Evolutionary conservation across 35 echinoderm and acorn worm genomes (phyloP), one percentile per base, ranked within the genome.

Genomic region (Apostichopus parvimensis): DNA sequence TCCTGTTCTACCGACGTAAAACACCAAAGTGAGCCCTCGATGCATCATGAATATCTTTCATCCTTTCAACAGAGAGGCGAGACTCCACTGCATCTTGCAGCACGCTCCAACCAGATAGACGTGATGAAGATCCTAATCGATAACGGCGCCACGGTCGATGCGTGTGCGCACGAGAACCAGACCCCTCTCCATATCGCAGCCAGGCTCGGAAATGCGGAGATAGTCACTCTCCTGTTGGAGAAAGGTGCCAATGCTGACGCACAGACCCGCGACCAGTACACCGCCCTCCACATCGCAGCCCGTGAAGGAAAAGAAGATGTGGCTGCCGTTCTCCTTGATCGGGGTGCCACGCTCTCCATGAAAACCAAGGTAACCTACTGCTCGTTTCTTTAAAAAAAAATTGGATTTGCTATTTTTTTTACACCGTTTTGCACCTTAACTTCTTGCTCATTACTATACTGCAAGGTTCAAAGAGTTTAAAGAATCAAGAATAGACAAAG

Each of bases 51-150:
- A 45, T 45, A 45, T 45, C 2, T 45, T 22, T 7, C 6, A 6
- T 75, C n/a, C n/a, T 75, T 75, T 22, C n/a, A 1, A n/a, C 72
- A 99, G 97, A 95, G 97, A 96, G 97, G 97, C 83, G 97, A 99
- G 93, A 99, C 97, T 66, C 93, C 97, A 5, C 93, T 99, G n/a
- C 97, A 99, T 82, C 95, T 99, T 5, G 97, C 97, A 34, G 97
- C 97, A 18, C 95, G 97, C 22, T 93, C 97, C 83, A 99, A 99
- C 84, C 97, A 99, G 90, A 99, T 99, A 22, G 97, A 99, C 66
- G 91, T 99, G 79, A 99, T 99, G 91, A 93, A 93, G 52, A 90
- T 96, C 22, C 90, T 99, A 13, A 87, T 99, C 10, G 90, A 93
- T 77, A 96, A 96, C 68, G 93, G 93, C 24, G 97, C 97, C 14